Conservation (phyloP, 2,888 invertebrate genomes). For the Lysandra coridon region DNA sequence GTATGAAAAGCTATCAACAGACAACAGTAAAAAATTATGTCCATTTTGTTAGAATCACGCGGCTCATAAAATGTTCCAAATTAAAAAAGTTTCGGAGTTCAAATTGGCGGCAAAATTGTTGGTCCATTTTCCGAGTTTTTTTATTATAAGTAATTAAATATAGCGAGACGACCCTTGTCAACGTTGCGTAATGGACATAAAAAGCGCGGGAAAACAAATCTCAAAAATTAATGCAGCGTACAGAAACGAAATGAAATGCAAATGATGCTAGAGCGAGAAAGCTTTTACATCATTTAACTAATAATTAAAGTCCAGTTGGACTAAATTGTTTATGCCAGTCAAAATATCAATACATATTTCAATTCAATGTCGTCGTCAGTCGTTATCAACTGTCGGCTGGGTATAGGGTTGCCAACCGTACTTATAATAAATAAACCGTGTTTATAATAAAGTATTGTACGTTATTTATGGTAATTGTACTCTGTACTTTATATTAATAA, state of each 20-base stretch:
- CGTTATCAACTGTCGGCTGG: no score
- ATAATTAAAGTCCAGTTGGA: neutral
- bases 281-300: neutral
- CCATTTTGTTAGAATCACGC: slow-evolving; percentile 15
- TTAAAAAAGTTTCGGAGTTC: slow-evolving; percentile 11
- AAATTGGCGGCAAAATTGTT: slow-evolving; percentile 8
- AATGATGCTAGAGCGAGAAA: neutral
- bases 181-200: slow-evolving; percentile 43
- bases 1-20: neutral
- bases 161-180: slow-evolving; percentile 39
- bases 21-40: slow-evolving; percentile 9
- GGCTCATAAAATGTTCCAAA: slow-evolving; percentile 21
- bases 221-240: slow-evolving; percentile 11
- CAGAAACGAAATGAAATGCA: neutral
- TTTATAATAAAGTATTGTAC: no score
- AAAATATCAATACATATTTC: no score
- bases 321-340: no score
- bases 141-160: slow-evolving; percentile 22
- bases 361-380: no score
- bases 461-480: no score
- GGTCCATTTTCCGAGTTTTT: neutral
- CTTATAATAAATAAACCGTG: no score
- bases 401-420: no score
- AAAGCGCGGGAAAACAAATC: neutral
- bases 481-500: no score